Base-by-base conservation (phyloP, 2,888 invertebrate species). In the Pomacea canaliculata region DNA sequence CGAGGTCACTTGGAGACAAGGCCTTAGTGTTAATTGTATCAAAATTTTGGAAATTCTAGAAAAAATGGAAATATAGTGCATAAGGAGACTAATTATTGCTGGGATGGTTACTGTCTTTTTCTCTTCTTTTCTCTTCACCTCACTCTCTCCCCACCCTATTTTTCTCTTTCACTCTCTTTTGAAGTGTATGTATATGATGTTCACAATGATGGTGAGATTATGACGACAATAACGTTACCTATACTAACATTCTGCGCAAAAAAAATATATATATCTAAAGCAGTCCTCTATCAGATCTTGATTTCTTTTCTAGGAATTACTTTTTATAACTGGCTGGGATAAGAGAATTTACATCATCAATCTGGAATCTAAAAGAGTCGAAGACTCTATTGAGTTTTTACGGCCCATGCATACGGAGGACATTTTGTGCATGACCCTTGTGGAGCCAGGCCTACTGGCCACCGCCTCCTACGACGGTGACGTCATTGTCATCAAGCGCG, bases 401-500 rank as follows among this genome's bases (percentile, higher is more conserved):
- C 48, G 68, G 37, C 8, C 8, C 63, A 63, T 68, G 27, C 68
- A 96, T 90, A 91, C 92, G 0, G 95, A 95, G 84, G 95, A 96
- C 89, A 94, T 96, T 81, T 93, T 94, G 56, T 93, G 94, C 1
- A 94, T 94, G 65, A 93, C 93, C 1, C 92, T 94, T 73, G 77
- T 86, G 37, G 79, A 82, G 27, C 87, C 87, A n/a, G 84, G 83
- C 70, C 82, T 89, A 51, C 83, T 90, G 9, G 89, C 86, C 7
- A 87, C 96, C 3, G 93, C 93, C 81, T 94, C 94, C 18, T 95
- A 95, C 89, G 94, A 94, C 83, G 96, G 96, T 0, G 95, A 95
- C 90, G 92, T 96, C 70, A 92, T 96, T 48, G 92, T 96, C 82
- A 96, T 96, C 96, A 93, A 94, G 82, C 91, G 96, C 76, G 95